These are phyloP conservation scores for Geophilus truncorum DNA, from an alignment of 2,888 invertebrate genomes.

Conservation along the genomic window DNA sequence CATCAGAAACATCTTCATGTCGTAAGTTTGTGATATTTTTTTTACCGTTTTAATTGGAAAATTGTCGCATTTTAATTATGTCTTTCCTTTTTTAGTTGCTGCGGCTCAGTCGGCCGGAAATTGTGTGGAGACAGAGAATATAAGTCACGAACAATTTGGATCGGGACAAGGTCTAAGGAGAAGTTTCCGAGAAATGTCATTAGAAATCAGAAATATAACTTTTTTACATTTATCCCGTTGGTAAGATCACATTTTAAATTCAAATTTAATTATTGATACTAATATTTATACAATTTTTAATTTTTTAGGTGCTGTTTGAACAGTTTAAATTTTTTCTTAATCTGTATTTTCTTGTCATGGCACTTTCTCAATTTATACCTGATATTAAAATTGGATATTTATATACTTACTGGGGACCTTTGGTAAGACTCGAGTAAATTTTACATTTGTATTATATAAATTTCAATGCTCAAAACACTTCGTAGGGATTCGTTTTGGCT, in stretches of 20 bases:
- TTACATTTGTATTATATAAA: not conserved
- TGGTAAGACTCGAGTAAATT: slow-evolving; percentile 54
- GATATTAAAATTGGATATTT: slow-evolving; percentile 93
- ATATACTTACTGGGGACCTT: slow-evolving; percentile 99
- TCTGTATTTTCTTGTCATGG: slow-evolving; percentile 96
- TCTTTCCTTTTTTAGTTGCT: slow-evolving; percentile 68
- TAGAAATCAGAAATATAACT: slow-evolving; percentile 95
- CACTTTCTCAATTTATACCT: slow-evolving; percentile 94
- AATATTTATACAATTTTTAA: not conserved
- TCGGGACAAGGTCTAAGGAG: slow-evolving; percentile 58
- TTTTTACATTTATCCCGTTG: slow-evolving; percentile 57
- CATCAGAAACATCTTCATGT: slow-evolving; percentile 39
- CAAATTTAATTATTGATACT: slow-evolving; percentile 48
- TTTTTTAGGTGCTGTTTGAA: slow-evolving; percentile 79
- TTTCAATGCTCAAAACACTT: slow-evolving; percentile 33
- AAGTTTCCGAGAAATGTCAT: slow-evolving; percentile 93
- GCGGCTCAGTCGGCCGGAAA: slow-evolving; percentile 66
- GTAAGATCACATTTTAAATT: no score
- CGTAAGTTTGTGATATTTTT: slow-evolving; percentile 35
- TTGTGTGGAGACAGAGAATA: slow-evolving; percentile 51
- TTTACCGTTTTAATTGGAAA: not conserved
- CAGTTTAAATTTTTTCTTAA: slow-evolving; percentile 99
- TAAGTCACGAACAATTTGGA: slow-evolving; percentile 47
- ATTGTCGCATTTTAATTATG: slow-evolving; percentile 34
- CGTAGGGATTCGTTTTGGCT: slow-evolving; percentile 88